Evolutionary conservation across 2,888 invertebrate species (phyloP).

Genomic region (Bhutanitis thaidina): DNA sequence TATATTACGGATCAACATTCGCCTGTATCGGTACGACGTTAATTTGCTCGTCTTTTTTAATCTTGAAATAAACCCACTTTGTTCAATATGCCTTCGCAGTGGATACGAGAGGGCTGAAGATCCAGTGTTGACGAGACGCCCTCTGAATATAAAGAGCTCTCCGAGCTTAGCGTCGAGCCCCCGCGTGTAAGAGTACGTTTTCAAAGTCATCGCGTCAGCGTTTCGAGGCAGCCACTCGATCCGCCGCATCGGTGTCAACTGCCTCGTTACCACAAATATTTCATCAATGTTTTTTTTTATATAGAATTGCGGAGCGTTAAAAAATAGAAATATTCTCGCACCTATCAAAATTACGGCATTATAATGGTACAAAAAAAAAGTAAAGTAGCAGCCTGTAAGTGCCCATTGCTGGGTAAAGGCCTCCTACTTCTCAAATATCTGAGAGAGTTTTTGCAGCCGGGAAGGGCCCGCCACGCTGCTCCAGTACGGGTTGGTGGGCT

Average conservation of each 20-base stretch:
- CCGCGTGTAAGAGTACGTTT: constrained; percentile 49
- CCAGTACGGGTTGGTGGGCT: no score
- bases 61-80: constrained; percentile 40
- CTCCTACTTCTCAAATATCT: no score
- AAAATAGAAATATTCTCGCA: no score
- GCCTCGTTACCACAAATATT: constrained; percentile 21
- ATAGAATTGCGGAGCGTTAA: no score
- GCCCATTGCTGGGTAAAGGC: no score
- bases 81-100: constrained; percentile 52
- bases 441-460: no score
- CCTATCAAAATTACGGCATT: no score
- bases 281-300: no score
- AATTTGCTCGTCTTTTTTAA: constrained; percentile 20
- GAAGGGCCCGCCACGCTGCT: no score
- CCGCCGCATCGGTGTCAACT: constrained; percentile 38
- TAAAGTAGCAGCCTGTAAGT: no score
- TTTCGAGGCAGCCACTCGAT: constrained; percentile 50
- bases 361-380: no score
- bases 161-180: constrained; percentile 43
- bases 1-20: no score
- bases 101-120: constrained; percentile 36
- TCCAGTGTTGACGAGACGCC: constrained; percentile 55
- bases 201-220: constrained; percentile 60
- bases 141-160: constrained; percentile 41
- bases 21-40: neutral